Base-by-base conservation (phyloP, 2,113 vertebrate genomes). In the Balaenoptera acutorostrata region DNA sequence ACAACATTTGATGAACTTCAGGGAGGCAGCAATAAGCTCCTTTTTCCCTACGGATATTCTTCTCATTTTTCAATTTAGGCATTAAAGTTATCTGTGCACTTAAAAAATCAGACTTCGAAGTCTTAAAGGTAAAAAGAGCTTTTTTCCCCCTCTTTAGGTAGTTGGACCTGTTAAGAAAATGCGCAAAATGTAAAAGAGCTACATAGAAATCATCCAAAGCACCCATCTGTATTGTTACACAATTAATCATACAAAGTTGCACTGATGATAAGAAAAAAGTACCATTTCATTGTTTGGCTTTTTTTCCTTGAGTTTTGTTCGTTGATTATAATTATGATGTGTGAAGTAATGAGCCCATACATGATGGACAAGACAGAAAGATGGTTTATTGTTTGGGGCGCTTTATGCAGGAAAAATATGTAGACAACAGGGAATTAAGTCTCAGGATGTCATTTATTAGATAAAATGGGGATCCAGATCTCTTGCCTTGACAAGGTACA, bases 11-110 rank as follows among this genome's bases (percentile, higher is more conserved):
- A 97, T 97, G 98, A 98, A 98, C 97, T 97, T 98, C 92, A 64
- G 97, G 97, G 97, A 98, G 96, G 96, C 92, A 91, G 96, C 96
- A 90, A 95, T 96, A 90, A 96, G 96, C 96, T 94, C 93, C 90
- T 88, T 96, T 97, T 97, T 98, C 98, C 98, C 98, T 71, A 86
- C 72, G 97, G 98, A 94, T 96, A 59, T 78, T 96, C 92, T 97
- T 97, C 97, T 98, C 98, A 98, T 98, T 98, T 98, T 98, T 98
- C 98, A 98, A 98, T 98, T 98, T 98, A 98, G 96, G 44, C 75
- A 97, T 98, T 98, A 92, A 96, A 96, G 96, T 94, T 97, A 97
- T 96, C 97, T 97, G 94, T 88, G 96, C 98, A 97, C 97, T 97
- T 98, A 97, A 98, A 96, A 98, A 97, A 94, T 96, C 96, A 97